phyloP scores from a whole-genome alignment of 2,888 invertebrate species.

The Andrena praecox region DNA sequence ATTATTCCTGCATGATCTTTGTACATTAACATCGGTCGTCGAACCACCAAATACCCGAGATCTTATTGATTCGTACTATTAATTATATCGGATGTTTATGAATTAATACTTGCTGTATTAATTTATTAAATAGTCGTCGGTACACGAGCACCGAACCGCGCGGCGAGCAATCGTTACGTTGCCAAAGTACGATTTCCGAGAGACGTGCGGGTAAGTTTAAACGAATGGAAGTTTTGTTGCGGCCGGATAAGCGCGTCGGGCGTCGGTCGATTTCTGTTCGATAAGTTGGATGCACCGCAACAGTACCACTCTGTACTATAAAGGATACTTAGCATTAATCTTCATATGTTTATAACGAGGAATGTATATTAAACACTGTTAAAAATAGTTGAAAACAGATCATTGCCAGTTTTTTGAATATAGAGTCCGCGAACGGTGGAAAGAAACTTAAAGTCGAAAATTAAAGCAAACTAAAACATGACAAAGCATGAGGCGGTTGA shows the following conservation, averaged over 20 bases:
- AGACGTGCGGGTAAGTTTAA: constrained; percentile 33
- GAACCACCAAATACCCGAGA: constrained; percentile 41
- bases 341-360: constrained; percentile 35
- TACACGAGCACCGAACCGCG: constrained; percentile 12
- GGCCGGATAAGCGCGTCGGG: constrained; percentile 1
- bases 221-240: constrained; percentile 37
- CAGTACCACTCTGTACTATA: constrained; percentile 2
- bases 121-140: constrained; percentile 39
- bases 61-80: constrained; percentile 53
- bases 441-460: background rate
- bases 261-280: constrained; percentile 9
- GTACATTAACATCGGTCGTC: constrained; percentile 54
- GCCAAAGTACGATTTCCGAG: constrained; percentile 30
- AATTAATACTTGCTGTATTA: constrained; percentile 38
- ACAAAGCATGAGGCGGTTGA: background rate
- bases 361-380: constrained; percentile 44
- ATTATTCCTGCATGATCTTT: constrained; percentile 57
- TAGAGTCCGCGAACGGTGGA: background rate
- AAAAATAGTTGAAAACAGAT: background rate
- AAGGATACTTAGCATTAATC: constrained; percentile 35
- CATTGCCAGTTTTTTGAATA: constrained; percentile 13
- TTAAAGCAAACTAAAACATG: constrained; percentile 5
- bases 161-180: constrained; percentile 10
- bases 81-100: constrained; percentile 53
- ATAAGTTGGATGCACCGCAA: constrained; percentile 11